Evolutionary conservation across 2,888 invertebrate genomes (phyloP), one percentile per base, ranked within the genome.

Genomic region (Spodoptera picta): DNA sequence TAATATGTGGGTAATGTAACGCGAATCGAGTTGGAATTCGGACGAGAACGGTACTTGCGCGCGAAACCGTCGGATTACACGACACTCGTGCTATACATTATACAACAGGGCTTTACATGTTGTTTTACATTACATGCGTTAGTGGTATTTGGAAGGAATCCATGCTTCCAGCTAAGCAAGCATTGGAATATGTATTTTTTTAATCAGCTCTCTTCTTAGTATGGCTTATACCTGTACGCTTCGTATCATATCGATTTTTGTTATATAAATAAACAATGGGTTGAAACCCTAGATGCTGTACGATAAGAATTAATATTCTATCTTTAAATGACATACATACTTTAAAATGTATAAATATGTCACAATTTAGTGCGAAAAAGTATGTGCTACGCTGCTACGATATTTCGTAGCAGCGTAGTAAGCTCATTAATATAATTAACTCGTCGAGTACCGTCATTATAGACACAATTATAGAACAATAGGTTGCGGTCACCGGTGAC

Each of bases 1-100:
- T 82, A 78, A 83, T 86, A 92, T 88, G 88, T 92, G 85, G 92
- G 93, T 90, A 87, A 90, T 83, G 75, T 91, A 92, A 89, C 91
- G 90, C 84, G 87, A 90, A 89, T 81, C 79, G 78, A 73, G 58
- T 53, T 71, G 90, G 91, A 92, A 93, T 92, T 92, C 89, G 91
- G 89, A 82, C 89, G 78, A 77, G 72, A 87, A 92, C 93, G 92
- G 92, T 92, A 89, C 82, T 65, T 52, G 75, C 77, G 79, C 82
- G 82, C 74, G 64, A 66, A 48, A 50, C 36, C 48, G 59, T 6
- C 54, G 48, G 67, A 68, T 71, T 65, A 70, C 58, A 63, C 52
- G 63, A 70, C 63, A 67, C 52, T 72, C 71, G 70, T 75, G 76
- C 72, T 65, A 82, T 79, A 75, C 76, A 76, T 76, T 73, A 77